A percentile compares a stretch with the other conserved stretches of the same genome.
Evolutionary conservation across 2,888 invertebrate species (phyloP).

Genomic region (Eledone cirrhosa): DNA sequence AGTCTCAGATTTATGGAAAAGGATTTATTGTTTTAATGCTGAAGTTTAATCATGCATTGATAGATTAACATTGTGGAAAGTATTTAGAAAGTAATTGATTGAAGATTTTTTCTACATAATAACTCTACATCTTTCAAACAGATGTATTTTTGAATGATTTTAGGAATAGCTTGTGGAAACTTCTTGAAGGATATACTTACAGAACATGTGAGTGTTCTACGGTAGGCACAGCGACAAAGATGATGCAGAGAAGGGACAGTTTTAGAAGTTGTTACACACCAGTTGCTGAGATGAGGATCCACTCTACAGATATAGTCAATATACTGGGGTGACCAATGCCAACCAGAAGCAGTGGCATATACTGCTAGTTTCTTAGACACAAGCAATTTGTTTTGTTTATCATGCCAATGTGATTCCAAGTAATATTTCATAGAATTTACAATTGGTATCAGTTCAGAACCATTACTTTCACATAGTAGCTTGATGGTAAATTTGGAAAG

Average conservation of each 20-base stretch:
- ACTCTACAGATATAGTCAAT: constrained; percentile 43
- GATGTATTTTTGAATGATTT: constrained; percentile 45
- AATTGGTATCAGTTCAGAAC: constrained; percentile 38
- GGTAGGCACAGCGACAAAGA: constrained; percentile 42
- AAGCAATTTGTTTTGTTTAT: constrained; percentile 38
- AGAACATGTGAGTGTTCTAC: constrained; percentile 36
- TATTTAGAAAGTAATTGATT: constrained; percentile 3
- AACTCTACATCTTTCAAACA: constrained; percentile 51
- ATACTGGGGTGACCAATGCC: constrained; percentile 47
- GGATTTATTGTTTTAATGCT: too few species aligned
- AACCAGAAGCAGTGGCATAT: constrained; percentile 50
- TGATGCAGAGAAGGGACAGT: constrained; percentile 44
- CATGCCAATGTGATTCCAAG: constrained; percentile 52
- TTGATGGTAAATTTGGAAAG: constrained; percentile 50
- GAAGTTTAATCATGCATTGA: too few species aligned
- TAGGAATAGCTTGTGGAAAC: constrained; percentile 43
- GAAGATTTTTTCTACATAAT: constrained; percentile 25
- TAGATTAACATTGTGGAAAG: not conserved
- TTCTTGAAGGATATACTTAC: constrained; percentile 39
- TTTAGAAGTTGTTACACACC: constrained; percentile 42
- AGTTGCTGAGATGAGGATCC: constrained; percentile 42
- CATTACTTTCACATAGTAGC: constrained; percentile 43
- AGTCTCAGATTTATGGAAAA: too few species aligned
- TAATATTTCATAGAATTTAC: constrained; percentile 51
- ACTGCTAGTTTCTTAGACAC: constrained; percentile 46